Evolutionary conservation across 2,113 vertebrate species (phyloP).

Genomic region (Cyprinodon tularosa): DNA sequence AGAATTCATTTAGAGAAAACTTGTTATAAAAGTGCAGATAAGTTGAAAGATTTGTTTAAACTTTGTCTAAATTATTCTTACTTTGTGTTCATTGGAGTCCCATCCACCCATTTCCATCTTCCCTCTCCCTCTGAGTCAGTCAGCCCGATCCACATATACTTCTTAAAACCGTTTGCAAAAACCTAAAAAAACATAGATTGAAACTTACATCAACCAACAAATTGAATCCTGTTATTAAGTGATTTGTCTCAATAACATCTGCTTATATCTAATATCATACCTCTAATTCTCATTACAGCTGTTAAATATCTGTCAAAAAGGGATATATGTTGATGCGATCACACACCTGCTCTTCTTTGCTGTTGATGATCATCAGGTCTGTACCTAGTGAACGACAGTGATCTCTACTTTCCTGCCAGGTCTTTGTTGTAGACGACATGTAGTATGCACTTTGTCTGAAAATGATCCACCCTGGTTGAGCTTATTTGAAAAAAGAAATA

Average conservation of each 20-base stretch:
- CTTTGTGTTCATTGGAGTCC: slow-evolving; percentile 18
- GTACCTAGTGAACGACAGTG: slow-evolving; percentile 33
- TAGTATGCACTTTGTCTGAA: slow-evolving; percentile 29
- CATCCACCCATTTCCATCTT: slow-evolving; percentile 43
- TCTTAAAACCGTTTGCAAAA: neutral
- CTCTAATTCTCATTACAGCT: no score
- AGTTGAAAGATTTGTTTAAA: neutral
- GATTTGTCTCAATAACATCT: neutral
- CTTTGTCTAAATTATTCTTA: neutral
- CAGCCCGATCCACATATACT: slow-evolving; percentile 26
- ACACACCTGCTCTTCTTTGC: slow-evolving; percentile 42
- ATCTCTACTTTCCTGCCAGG: slow-evolving; percentile 39
- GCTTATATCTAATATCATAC: neutral
- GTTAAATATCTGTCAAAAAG: neutral
- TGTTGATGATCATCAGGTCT: slow-evolving; percentile 52
- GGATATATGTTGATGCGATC: neutral
- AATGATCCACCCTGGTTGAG: slow-evolving; percentile 25
- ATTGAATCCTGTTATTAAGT: neutral
- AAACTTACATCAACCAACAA: neutral
- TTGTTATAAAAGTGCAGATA: neutral
- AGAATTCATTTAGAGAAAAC: neutral
- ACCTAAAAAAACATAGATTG: neutral
- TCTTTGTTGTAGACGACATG: slow-evolving; percentile 22
- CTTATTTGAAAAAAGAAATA: neutral
- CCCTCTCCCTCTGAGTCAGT: slow-evolving; percentile 8